Evolutionary conservation across 2,113 vertebrate species (phyloP).

Genomic region (Anguilla rostrata): DNA sequence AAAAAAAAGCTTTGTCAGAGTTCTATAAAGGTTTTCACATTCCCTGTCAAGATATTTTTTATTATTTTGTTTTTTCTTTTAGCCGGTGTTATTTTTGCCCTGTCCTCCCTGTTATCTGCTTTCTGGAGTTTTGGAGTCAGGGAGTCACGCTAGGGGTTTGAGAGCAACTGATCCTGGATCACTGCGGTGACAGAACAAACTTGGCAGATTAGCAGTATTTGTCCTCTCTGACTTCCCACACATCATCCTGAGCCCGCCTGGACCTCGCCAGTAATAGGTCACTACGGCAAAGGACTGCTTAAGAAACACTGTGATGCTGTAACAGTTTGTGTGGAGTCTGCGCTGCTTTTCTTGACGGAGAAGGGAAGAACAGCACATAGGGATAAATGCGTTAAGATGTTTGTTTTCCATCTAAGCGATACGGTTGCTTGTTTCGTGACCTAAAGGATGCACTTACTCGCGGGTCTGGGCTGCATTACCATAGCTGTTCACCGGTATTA

Average conservation of each 20-base stretch:
- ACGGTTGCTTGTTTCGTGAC: neutral
- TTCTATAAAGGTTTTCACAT: neutral
- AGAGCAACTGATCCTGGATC: neutral
- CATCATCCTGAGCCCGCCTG: neutral
- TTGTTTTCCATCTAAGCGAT: neutral
- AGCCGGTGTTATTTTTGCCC: neutral
- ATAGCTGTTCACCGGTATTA: slow-evolving; percentile 62
- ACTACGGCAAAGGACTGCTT: neutral
- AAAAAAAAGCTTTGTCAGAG: neutral
- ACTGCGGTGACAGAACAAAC: neutral
- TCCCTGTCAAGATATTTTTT: neutral
- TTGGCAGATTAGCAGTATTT: neutral
- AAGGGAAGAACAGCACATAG: neutral
- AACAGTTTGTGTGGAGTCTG: neutral
- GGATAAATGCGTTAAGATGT: neutral
- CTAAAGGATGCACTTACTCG: neutral
- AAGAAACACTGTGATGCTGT: neutral
- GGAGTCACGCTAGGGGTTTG: neutral
- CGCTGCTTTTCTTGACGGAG: neutral
- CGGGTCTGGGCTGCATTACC: neutral
- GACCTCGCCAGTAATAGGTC: neutral
- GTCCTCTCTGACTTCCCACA: neutral
- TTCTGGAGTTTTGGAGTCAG: neutral
- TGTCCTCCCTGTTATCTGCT: neutral
- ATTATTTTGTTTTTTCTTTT: too few species aligned